Evolutionary conservation across 2,113 vertebrate genomes (phyloP), one percentile per base, ranked within the genome.

Genomic region (Dascyllus trimaculatus): DNA sequence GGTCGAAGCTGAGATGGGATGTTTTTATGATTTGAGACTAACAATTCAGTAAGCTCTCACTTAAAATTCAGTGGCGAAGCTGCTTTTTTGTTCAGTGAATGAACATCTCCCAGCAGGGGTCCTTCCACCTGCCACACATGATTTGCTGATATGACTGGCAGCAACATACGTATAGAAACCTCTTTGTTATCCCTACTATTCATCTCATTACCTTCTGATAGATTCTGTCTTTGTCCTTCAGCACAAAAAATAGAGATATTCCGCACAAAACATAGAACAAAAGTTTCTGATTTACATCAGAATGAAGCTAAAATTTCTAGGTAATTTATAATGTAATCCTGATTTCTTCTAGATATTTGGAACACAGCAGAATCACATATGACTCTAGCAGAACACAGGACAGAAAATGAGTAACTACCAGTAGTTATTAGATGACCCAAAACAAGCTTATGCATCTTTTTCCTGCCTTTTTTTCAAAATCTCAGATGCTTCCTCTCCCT

Each of bases 391-490:
- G 38, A 40, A 40, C 38, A 5, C 9, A 5, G 2, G 4, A 40
- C 38, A 10, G 38, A 10, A 8, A 40, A 8, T 5, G 1, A 10
- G 38, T 11, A 40, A 40, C 38, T 4, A 40, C 9, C 7, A 40
- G 3, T 5, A 40, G 4, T 40, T 40, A 40, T 40, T 40, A 4
- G 8, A 40, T 40, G 38, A 10, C 38, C 8, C 38, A 4, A 40
- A 40, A 40, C 11, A 40, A 70, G 43, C 21, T 0, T 32, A 0
- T 21, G 43, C 11, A 14, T 35, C 46, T 35, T 64, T 53, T 63
- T 43, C 40, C 40, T 43, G 40, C 40, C 19, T 82, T 26, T 48
- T n/a, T 60, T 45, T 66, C 40, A 45, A 3, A 19, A 67, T 64
- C 5, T 63, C 4, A 2, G 35, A 75, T 78, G 29, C 19, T 64